Base-by-base conservation (phyloP, 1,140 invertebrate genomes). In the Cherax destructor region DNA sequence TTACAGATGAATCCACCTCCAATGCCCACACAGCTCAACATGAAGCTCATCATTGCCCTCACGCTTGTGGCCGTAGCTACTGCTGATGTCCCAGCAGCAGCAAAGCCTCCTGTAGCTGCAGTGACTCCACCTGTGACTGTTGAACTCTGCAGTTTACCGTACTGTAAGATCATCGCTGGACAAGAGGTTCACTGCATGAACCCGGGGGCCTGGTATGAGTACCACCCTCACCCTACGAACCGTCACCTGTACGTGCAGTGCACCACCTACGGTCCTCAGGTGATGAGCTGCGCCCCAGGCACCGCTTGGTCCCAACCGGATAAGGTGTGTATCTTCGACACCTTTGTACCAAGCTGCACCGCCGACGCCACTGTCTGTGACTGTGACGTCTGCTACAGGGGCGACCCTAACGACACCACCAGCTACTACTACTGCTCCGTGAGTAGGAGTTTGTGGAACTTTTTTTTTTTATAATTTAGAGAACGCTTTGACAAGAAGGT, bases 231-330 rank as follows among this genome's bases (percentile, higher is more conserved):
- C 50, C 84, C 84, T 47, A 77, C 84, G 4, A 9, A 77, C 47
- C 18, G 4, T n/a, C n/a, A 86, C 50, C 72, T 59, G 5, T 86
- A 24, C 72, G n/a, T 86, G 21, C 69, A 86, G 72, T 86, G 84
- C 72, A 77, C 84, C 72, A 9, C 6, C 72, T 52, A 56, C 7
- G 84, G 84, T 9, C 83, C 83, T 3, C 61, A 49, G 65, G 83
- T 85, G 83, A 85, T 72, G 83, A 72, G n/a, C 59, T 85, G 83
- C 18, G 10, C 83, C 30, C 30, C n/a, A 2, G 61, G 61, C 1
- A 72, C 65, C 0, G 30, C 30, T n/a, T 85, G 83, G 83, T 18
- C 6, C 83, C 65, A 72, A 65, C 4, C 3, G 9, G 3, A 3
- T 65, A 41, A 1, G 5, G 10, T 83, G 13, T 83, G 81, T 52